Conservation (phyloP, 2,797 vertebrate species). For the Enteromius paludinosus region DNA sequence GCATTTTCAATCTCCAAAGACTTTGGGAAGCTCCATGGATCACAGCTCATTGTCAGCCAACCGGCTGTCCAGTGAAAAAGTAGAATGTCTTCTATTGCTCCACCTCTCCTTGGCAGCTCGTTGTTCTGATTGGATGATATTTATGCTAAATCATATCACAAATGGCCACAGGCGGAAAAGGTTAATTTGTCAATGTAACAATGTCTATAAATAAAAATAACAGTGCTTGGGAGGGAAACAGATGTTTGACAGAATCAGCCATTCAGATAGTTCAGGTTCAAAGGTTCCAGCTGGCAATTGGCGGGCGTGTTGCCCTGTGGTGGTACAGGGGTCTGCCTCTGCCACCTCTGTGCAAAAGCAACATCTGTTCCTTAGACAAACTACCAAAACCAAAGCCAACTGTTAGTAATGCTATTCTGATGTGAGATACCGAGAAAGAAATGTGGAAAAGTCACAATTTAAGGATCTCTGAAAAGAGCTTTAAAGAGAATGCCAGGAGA, state of each 20-base stretch:
- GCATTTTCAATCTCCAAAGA: slow-evolving; percentile 54
- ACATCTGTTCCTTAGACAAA: slow-evolving; percentile 60
- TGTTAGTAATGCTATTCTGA: slow-evolving; percentile 47
- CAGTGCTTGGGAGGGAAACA: slow-evolving; percentile 34
- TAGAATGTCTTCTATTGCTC: neutral
- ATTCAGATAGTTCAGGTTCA: slow-evolving; percentile 42
- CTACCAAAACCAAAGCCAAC: slow-evolving; percentile 50
- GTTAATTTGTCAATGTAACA: slow-evolving; percentile 31
- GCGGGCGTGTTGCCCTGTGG: slow-evolving; percentile 43
- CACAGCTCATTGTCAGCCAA: slow-evolving; percentile 3
- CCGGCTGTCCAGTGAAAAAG: neutral
- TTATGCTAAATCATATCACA: neutral
- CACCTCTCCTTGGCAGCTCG: neutral
- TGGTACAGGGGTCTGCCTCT: slow-evolving; percentile 53
- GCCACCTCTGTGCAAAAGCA: slow-evolving; percentile 56
- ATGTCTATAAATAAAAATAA: slow-evolving; percentile 43
- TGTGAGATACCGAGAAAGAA: slow-evolving; percentile 1
- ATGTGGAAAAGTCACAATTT: neutral
- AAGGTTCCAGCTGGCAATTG: slow-evolving; percentile 42
- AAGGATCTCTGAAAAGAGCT: slow-evolving; percentile 6
- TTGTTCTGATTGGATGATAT: neutral
- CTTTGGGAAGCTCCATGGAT: slow-evolving; percentile 8
- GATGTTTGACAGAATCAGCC: slow-evolving; percentile 49
- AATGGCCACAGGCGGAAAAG: neutral
- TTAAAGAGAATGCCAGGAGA: neutral